Evolutionary conservation across 2,797 vertebrate genomes (phyloP), one percentile per base, ranked within the genome.

Genomic region (Harpagifer antarcticus): DNA sequence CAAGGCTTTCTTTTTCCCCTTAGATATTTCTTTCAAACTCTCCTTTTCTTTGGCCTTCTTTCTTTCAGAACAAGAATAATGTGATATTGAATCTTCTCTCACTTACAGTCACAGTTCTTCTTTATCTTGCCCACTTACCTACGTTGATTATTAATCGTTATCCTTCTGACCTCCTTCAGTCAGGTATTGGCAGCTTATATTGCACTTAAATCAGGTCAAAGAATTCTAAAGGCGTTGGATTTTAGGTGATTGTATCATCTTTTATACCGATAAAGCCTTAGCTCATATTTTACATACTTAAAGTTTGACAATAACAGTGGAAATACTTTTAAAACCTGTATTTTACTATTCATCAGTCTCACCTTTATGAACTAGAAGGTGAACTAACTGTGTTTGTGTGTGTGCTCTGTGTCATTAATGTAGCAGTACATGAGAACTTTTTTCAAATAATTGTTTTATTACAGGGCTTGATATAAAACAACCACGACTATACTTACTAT

Each of bases 401-500:
- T 27, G 23, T 3, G 27, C n/a, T 68, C 16, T 86, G 55, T 82
- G 61, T 67, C 53, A 55, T 66, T 79, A 78, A 72, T 68, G 64
- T 48, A 74, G 76, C 48, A 79, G n/a, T 80, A 85, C 44, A 78
- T 76, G 37, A 73, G 54, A 68, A 64, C 0, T 10, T 45, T 44
- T 16, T 57, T 76, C 52, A 52, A 74, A 43, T 42, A 44, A 37
- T 44, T 74, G 47, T 67, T 78, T 64, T 59, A 57, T 83, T 87
- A 85, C 72, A 72, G 53, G 81, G 81, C 55, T 88, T 79, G 62
- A 84, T 91, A 88, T 79, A 85, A 81, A 69, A 74, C 45, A 64
- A n/a, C 68, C 56, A 49, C 72, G 81, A 86, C 75, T 93, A 92
- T 86, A 86, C 43, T 82, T 83, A 76, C 87, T 85, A 92, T 94